A percentile compares a stretch with the other conserved stretches of the same genome.
phyloP scores from a whole-genome alignment of 2,888 invertebrate genomes.

The Drosophila incognita region DNA sequence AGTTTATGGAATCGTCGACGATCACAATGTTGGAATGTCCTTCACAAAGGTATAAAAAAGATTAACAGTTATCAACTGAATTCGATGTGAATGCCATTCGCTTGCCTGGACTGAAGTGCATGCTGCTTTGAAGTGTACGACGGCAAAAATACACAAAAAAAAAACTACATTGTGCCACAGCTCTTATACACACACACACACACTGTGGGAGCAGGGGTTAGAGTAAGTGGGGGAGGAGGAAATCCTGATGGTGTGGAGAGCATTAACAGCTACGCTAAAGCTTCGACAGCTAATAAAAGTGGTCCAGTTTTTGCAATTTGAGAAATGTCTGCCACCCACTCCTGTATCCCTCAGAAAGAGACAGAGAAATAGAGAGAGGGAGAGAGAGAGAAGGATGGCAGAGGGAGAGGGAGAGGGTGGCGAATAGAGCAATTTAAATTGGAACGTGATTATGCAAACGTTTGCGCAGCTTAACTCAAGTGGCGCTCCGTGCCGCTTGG shows the following conservation, averaged over 20 bases:
- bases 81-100: background rate
- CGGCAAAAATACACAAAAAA: conserved; percentile 43
- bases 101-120: background rate
- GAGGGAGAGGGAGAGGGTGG: conserved; percentile 18
- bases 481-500: conserved; percentile 76
- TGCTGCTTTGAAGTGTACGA: background rate
- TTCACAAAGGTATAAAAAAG: background rate
- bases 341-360: background rate
- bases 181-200: conserved; percentile 14
- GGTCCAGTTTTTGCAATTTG: conserved; percentile 69
- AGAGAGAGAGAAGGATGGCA: background rate
- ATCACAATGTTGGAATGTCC: background rate
- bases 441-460: conserved; percentile 83
- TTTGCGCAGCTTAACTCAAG: conserved; percentile 83
- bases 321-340: conserved; percentile 33
- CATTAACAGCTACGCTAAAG: conserved; percentile 48
- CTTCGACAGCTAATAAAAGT: conserved; percentile 69
- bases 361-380: background rate
- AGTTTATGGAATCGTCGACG: background rate
- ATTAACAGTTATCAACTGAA: background rate
- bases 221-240: background rate
- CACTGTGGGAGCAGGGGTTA: background rate
- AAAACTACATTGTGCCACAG: conserved; percentile 51
- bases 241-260: conserved; percentile 18
- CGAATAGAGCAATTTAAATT: conserved; percentile 79